Conservation (phyloP, 2,113 vertebrate genomes). For the Pomatorhinus ruficollis region DNA sequence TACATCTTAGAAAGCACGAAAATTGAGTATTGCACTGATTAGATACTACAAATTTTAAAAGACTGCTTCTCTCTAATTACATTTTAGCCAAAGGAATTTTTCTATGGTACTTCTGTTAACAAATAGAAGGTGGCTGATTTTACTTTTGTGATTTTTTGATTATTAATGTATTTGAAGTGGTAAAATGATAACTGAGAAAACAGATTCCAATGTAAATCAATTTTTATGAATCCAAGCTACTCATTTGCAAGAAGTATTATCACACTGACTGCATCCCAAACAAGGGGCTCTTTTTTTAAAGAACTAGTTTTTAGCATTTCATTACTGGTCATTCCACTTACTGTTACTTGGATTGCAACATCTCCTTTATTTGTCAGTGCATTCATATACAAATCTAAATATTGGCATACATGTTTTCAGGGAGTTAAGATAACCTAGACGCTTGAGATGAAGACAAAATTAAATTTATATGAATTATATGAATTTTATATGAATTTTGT, state of each 20-base stretch:
- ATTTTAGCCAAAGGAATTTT: background rate
- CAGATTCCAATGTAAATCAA: background rate
- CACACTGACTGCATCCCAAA: background rate
- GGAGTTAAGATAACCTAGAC: background rate
- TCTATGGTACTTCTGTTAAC: background rate
- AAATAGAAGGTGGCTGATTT: background rate
- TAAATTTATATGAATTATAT: background rate
- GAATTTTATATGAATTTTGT: too few relatives aligned
- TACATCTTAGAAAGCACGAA: background rate
- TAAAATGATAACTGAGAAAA: background rate
- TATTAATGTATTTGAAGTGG: background rate
- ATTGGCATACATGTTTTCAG: background rate
- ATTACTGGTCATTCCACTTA: background rate
- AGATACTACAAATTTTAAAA: background rate
- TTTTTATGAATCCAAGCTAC: background rate
- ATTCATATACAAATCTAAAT: background rate
- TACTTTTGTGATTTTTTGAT: accelerated
- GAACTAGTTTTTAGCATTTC: background rate
- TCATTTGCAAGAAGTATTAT: background rate
- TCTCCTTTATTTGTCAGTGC: background rate
- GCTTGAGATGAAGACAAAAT: background rate
- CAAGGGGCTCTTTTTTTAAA: background rate
- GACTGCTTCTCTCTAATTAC: background rate
- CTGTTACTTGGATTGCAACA: background rate
- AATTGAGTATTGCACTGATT: background rate